phyloP scores from a whole-genome alignment of 2,888 invertebrate species.

The Fragum fragum region DNA sequence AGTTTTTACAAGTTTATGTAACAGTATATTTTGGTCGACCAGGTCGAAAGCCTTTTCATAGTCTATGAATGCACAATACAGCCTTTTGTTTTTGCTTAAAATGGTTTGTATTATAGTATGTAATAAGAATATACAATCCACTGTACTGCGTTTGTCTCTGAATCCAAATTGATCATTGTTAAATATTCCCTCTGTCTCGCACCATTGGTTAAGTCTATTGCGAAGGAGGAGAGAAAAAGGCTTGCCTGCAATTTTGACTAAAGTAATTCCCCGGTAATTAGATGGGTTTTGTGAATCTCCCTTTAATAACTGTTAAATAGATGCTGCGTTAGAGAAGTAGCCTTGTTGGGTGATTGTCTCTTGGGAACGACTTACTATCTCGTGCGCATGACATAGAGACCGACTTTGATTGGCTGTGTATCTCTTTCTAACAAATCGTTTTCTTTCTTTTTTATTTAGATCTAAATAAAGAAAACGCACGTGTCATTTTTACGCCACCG shows the following conservation, averaged over 20 bases:
- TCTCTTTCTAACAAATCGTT: no score
- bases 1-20: background rate
- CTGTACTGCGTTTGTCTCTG: background rate
- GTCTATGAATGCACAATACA: slow-evolving; percentile 20
- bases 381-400: no score
- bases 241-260: background rate
- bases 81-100: background rate
- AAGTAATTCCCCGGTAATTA: no score
- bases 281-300: no score
- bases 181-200: background rate
- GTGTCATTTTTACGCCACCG: no score
- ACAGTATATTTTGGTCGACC: background rate
- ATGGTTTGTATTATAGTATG: slow-evolving; percentile 17
- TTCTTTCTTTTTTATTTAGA: no score
- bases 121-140: slow-evolving; percentile 9
- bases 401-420: no score
- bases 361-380: no score
- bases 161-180: slow-evolving; percentile 12
- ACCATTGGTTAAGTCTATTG: slow-evolving; percentile 4
- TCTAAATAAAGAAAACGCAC: no score
- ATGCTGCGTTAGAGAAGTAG: no score
- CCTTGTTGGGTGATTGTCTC: no score
- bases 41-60: slow-evolving; percentile 11
- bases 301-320: background rate
- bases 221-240: background rate